phyloP scores from a whole-genome alignment of 2,888 invertebrate genomes.

The Conomelus anceps region DNA sequence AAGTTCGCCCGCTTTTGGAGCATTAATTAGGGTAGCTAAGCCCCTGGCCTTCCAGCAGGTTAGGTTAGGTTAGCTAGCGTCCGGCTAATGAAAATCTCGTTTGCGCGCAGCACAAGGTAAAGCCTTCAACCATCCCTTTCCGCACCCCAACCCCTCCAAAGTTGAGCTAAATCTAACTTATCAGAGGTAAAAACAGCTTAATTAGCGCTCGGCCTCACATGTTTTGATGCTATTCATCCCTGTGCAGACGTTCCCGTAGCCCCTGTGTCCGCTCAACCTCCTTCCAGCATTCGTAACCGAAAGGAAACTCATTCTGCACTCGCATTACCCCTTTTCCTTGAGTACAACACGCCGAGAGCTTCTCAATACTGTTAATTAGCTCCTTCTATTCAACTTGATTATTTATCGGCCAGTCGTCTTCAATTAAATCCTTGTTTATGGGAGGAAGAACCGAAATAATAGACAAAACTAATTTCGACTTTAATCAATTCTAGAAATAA shows the following conservation, averaged over 20 bases:
- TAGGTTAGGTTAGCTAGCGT: background rate
- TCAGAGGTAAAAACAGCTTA: slow-evolving; percentile 11
- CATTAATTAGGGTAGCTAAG: background rate
- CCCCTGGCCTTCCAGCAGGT: background rate
- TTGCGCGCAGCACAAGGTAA: background rate
- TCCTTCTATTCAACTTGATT: background rate
- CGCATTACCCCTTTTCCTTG: background rate
- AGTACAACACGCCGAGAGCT: background rate
- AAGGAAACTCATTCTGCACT: background rate
- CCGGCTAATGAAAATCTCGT: slow-evolving; percentile 8
- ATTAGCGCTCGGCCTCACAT: slow-evolving; percentile 7
- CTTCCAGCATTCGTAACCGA: background rate
- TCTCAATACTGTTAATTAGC: background rate
- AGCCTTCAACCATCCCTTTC: background rate
- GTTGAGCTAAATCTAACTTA: slow-evolving; percentile 6
- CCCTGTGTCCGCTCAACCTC: too few species aligned
- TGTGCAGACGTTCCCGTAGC: background rate
- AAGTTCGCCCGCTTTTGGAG: background rate
- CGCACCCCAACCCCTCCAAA: background rate
- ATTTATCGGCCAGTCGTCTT: background rate
- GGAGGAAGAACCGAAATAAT: too few species aligned
- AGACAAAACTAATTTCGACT: too few species aligned
- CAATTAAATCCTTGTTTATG: too few species aligned
- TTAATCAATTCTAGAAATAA: too few species aligned
- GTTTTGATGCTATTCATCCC: slow-evolving; percentile 1